Percentiles rank a stretch among this genome's conserved stretches.
Conservation (phyloP, 2,888 invertebrate species). For the Amphimallon solstitiale region DNA sequence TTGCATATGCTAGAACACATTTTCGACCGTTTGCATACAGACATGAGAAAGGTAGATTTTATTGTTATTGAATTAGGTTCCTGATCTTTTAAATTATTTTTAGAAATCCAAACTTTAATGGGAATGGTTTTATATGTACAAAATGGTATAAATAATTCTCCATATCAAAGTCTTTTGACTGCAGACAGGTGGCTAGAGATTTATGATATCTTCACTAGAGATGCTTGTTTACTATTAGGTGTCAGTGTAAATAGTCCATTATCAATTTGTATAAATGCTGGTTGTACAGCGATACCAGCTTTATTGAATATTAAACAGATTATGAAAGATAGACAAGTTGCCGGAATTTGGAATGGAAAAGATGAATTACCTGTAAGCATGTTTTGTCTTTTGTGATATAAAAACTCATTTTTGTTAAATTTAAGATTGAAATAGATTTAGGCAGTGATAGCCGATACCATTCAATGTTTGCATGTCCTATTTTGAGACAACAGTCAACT, state of each 20-base stretch:
- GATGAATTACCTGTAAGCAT: conserved; percentile 92
- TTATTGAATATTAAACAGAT: conserved; percentile 93
- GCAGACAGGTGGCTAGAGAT: conserved; percentile 85
- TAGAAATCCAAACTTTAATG: conserved; percentile 87
- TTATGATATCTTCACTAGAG: conserved; percentile 89
- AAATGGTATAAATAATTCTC: conserved; percentile 81
- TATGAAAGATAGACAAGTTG: conserved; percentile 88
- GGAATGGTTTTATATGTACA: conserved; percentile 83
- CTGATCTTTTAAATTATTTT: too few relatives aligned
- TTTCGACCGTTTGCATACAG: conserved; percentile 83
- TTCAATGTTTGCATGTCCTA: conserved; percentile 99
- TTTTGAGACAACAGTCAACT: conserved; percentile 94
- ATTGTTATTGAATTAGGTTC: conserved; percentile 8
- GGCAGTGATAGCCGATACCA: conserved; percentile 93
- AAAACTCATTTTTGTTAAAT: conserved; percentile 5
- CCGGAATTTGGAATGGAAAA: conserved; percentile 93
- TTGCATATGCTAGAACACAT: conserved; percentile 85
- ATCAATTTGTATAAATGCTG: conserved; percentile 91
- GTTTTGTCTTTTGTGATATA: not conserved
- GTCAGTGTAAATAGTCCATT: conserved; percentile 91
- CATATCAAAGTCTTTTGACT: conserved; percentile 80
- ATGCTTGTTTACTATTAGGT: conserved; percentile 91
- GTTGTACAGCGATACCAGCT: conserved; percentile 93
- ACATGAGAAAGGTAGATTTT: conserved; percentile 75
- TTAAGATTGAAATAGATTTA: conserved; percentile 93